A percentile compares a stretch with the other conserved stretches of the same genome.
These are phyloP conservation scores for Bugula neritina DNA, from an alignment of 2,888 invertebrate species.

Conservation along the genomic window DNA sequence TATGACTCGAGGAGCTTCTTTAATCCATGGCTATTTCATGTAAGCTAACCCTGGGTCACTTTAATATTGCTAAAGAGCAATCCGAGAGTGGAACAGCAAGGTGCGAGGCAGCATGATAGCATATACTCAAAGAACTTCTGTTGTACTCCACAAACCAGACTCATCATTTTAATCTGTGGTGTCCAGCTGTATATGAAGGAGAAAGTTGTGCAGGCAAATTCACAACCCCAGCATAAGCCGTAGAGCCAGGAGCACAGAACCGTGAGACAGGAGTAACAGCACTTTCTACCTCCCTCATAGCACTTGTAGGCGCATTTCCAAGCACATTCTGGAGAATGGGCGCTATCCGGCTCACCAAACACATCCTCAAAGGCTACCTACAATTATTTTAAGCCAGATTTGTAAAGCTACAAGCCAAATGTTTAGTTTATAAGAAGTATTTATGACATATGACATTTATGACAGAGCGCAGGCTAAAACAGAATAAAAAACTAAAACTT, in stretches of 20 bases:
- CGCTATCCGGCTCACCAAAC: slow-evolving; percentile 36
- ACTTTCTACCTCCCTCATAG: slow-evolving; percentile 63
- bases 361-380: slow-evolving; percentile 54
- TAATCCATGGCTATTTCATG: no score
- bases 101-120: slow-evolving; percentile 40
- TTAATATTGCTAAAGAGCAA: slow-evolving; percentile 22
- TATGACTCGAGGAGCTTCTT: no score
- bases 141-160: not conserved
- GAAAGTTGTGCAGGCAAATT: slow-evolving; percentile 56
- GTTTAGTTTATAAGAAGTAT: no score
- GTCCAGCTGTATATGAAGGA: slow-evolving; percentile 67
- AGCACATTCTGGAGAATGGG: slow-evolving; percentile 60
- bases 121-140: slow-evolving; percentile 40
- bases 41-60: not conserved
- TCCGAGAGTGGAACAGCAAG: slow-evolving; percentile 4
- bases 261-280: slow-evolving; percentile 65
- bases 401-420: no score
- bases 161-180: slow-evolving; percentile 57
- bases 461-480: no score
- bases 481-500: not conserved
- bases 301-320: slow-evolving; percentile 65
- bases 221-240: slow-evolving; percentile 58
- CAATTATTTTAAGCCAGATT: no score
- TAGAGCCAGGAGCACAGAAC: slow-evolving; percentile 64
- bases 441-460: no score